A percentile compares a stretch with the other conserved stretches of the same genome.
phyloP scores from a whole-genome alignment of 1,140 invertebrate species.

The Trichomalopsis sarcophagae region DNA sequence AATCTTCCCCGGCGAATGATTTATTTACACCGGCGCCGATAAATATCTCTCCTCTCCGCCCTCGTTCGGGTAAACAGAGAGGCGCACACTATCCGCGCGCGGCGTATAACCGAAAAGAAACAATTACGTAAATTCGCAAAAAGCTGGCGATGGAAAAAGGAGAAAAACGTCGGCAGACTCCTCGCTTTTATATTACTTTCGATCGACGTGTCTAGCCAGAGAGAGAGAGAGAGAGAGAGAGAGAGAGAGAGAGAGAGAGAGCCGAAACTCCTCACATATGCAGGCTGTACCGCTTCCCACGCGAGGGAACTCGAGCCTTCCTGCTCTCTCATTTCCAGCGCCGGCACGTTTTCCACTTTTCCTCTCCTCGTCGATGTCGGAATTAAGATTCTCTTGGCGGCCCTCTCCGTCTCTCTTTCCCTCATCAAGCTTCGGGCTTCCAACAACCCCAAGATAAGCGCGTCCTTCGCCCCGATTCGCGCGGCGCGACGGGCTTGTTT shows the following conservation, averaged over 20 bases:
- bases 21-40: background rate
- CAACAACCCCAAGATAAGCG: background rate
- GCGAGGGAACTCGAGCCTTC: background rate
- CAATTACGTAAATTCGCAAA: background rate
- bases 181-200: conserved; percentile 1
- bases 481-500: background rate
- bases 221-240: too few species aligned
- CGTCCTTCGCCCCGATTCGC: background rate
- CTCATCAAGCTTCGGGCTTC: background rate
- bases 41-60: background rate
- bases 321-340: background rate
- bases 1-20: background rate
- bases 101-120: background rate
- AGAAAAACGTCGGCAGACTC: background rate
- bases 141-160: background rate
- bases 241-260: too few species aligned
- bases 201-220: conserved; percentile 10
- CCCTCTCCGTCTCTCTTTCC: background rate
- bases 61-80: too few species aligned
- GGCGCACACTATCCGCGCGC: background rate
- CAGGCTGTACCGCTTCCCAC: background rate
- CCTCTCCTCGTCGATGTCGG: background rate
- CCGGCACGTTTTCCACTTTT: conserved; percentile 18
- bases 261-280: background rate
- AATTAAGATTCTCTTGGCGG: conserved; percentile 19